Evolutionary conservation across 2,113 vertebrate species (phyloP).

Genomic region (Myiagra hebetior): DNA sequence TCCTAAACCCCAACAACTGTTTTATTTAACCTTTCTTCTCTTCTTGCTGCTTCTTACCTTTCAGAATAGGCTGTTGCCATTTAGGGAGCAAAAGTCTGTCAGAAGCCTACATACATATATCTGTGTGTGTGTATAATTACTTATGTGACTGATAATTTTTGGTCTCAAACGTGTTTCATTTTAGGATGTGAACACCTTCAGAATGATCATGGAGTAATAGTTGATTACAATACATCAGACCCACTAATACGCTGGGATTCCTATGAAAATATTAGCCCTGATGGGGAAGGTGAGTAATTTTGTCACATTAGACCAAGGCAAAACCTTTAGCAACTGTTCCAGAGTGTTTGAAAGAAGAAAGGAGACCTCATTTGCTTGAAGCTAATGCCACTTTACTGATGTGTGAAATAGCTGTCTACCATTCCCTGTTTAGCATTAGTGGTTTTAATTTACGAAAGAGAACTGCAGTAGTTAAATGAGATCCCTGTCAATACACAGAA

Average conservation of each 20-base stretch:
- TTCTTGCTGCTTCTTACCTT: background rate
- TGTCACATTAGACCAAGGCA: background rate
- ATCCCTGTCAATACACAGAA: background rate
- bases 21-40: background rate
- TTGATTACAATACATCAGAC: constrained; percentile 87
- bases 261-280: constrained; percentile 84
- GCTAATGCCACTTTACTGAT: background rate
- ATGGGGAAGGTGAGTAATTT: constrained; percentile 82
- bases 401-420: background rate
- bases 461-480: background rate
- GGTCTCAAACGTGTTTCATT: background rate
- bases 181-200: constrained; percentile 82
- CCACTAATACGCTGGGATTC: constrained; percentile 91
- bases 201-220: constrained; percentile 79
- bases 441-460: background rate
- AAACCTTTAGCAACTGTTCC: background rate
- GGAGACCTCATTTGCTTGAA: background rate
- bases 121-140: background rate
- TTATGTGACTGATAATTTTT: background rate
- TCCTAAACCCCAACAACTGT: too few relatives aligned
- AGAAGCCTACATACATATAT: background rate
- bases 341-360: background rate
- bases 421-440: background rate
- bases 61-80: background rate
- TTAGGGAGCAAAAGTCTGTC: background rate